Evolutionary conservation across 2,888 invertebrate species (phyloP).

Genomic region (Pandemis corylana): DNA sequence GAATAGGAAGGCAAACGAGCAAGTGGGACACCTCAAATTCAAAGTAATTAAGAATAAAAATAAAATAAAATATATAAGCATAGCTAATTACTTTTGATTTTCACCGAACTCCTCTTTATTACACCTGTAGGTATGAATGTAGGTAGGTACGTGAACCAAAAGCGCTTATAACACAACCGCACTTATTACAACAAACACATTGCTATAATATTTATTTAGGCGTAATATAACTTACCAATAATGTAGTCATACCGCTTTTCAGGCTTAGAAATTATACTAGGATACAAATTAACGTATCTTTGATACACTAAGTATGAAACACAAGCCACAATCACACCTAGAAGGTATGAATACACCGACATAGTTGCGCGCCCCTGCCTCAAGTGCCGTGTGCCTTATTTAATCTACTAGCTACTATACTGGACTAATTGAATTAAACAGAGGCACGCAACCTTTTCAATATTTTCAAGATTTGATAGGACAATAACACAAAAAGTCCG

Average conservation of each 20-base stretch:
- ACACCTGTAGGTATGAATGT: too few species aligned
- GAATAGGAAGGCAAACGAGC: too few species aligned
- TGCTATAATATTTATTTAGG: slow-evolving; percentile 18
- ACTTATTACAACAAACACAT: neutral
- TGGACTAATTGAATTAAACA: slow-evolving; percentile 75
- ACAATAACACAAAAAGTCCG: neutral
- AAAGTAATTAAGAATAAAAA: too few species aligned
- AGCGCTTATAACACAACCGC: neutral
- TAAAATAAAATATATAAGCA: too few species aligned
- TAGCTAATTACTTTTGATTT: too few species aligned
- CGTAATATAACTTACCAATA: slow-evolving; percentile 66
- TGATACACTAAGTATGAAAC: slow-evolving; percentile 73
- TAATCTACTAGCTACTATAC: slow-evolving; percentile 50
- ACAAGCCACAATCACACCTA: slow-evolving; percentile 62
- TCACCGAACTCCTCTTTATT: too few species aligned
- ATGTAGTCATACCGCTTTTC: slow-evolving; percentile 77
- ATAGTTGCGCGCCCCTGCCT: slow-evolving; percentile 52
- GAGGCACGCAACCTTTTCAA: slow-evolving; percentile 54
- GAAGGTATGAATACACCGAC: slow-evolving; percentile 64
- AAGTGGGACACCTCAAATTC: too few species aligned
- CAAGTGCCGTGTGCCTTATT: slow-evolving; percentile 50
- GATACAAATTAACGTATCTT: slow-evolving; percentile 63
- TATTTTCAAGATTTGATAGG: neutral
- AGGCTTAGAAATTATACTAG: slow-evolving; percentile 67
- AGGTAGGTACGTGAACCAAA: neutral